Percentiles rank a stretch among this genome's conserved stretches.
Evolutionary conservation across 1,140 invertebrate species (phyloP).

Genomic region (Archivesica marissinica): DNA sequence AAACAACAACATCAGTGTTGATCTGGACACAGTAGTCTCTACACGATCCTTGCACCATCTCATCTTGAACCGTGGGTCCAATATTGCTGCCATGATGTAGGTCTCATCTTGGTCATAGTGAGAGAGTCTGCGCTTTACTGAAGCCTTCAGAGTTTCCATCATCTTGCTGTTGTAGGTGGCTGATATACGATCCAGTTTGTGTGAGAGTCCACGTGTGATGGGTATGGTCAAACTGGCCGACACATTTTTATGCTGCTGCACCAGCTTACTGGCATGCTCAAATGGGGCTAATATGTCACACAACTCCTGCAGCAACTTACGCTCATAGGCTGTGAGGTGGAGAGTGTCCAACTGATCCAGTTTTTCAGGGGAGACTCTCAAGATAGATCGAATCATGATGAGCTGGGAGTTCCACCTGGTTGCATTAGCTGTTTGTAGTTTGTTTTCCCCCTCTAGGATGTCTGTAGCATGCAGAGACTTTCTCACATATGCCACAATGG

Average conservation of each 20-base stretch:
- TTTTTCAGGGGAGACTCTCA: neutral
- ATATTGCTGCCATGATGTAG: no score
- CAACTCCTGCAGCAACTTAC: neutral
- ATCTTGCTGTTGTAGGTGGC: no score
- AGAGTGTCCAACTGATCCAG: neutral
- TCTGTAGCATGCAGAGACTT: slow-evolving; percentile 15
- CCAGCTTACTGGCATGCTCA: slow-evolving; percentile 38
- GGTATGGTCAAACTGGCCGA: slow-evolving; percentile 42
- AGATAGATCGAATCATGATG: slow-evolving; percentile 22
- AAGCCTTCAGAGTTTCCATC: no score
- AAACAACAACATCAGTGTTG: no score
- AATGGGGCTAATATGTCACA: slow-evolving; percentile 49
- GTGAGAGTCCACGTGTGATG: slow-evolving; percentile 16
- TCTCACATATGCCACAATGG: slow-evolving; percentile 16
- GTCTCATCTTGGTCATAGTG: no score
- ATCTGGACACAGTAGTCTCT: no score
- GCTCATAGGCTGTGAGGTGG: neutral
- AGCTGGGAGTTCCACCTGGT: slow-evolving; percentile 29
- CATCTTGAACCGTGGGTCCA: no score
- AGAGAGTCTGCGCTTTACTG: no score
- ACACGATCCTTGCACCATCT: no score
- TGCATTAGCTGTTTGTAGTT: slow-evolving; percentile 11
- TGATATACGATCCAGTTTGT: slow-evolving; percentile 5
- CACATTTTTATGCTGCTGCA: slow-evolving; percentile 37
- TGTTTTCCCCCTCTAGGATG: slow-evolving; percentile 10